Percentiles rank a stretch among this genome's conserved stretches.
phyloP scores from a whole-genome alignment of 92 coral and sea anemone species.

The Meandrina meandrites region DNA sequence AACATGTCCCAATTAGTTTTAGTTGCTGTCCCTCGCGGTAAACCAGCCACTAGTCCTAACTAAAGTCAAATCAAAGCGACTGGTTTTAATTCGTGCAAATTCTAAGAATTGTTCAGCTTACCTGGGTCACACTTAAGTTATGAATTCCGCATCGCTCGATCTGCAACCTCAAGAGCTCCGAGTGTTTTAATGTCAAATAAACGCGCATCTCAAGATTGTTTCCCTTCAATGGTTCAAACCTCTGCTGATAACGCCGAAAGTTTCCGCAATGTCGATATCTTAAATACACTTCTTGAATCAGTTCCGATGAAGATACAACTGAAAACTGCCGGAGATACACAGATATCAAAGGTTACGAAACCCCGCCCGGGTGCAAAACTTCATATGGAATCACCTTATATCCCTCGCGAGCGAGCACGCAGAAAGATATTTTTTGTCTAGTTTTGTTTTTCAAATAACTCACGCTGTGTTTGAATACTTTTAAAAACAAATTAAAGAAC shows the following conservation, averaged over 20 bases:
- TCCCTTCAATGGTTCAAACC: not conserved
- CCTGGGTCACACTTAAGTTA: not conserved
- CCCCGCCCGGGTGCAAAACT: not conserved
- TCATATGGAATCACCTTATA: not conserved
- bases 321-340: not conserved
- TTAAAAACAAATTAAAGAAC: not conserved
- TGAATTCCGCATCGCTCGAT: not conserved
- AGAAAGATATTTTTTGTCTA: not conserved
- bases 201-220: not conserved
- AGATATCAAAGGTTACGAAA: not conserved
- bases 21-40: not conserved
- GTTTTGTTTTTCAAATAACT: conserved; percentile 5
- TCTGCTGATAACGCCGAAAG: conserved; percentile 7
- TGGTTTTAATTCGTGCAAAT: not conserved
- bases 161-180: not conserved
- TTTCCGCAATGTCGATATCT: conserved; percentile 8
- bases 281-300: not conserved
- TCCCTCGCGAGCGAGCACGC: not conserved
- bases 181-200: not conserved
- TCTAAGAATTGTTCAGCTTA: conserved; percentile 16
- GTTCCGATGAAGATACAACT: no score
- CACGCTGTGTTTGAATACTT: not conserved
- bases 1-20: not conserved
- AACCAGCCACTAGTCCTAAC: not conserved
- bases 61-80: not conserved